Base-by-base conservation (phyloP, 2,113 vertebrate species). In the Pithys albifrons region DNA sequence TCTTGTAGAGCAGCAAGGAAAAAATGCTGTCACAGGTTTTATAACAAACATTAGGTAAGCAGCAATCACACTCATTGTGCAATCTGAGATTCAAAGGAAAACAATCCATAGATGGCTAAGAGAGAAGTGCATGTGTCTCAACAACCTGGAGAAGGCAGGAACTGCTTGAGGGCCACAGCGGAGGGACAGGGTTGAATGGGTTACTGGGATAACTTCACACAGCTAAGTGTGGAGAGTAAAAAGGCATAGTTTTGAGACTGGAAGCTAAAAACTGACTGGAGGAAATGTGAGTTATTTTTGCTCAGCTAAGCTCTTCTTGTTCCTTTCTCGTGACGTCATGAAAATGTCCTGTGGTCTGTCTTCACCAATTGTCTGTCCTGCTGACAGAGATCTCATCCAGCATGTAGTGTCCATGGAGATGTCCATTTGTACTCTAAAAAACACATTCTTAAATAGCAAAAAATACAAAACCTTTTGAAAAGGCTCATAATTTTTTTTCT, bases 1-100 rank as follows among this genome's bases (percentile, higher is more conserved):
- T 93, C 91, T 93, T 89, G 70, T 90, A 76, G 84, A 91, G 71
- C 83, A 72, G 79, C 5, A 2, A 96, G 94, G 95, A 49, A 95
- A 97, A 96, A 95, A 90, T 87, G 94, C 93, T 95, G 96, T 95
- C 92, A 94, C 79, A 87, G 85, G 93, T 96, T 97, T 95, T 95
- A 95, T 96, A 94, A 90, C 79, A 96, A 91, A 95, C 71, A 67
- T 91, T 82, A 64, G 87, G 89, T 91, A 94, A 95, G 92, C 80
- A 91, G 88, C 55, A 89, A 51, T 75, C 87, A 81, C 57, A 39
- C 35, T 43, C 37, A 19, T 92, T 91, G 79, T 85, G 76, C 55
- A 95, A 91, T 77, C 57, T 2, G n/a, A 65, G 74, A 77, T 79
- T 90, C 85, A 81, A 61, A 91, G 71, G 43, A 87, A 93, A 95